Conservation (phyloP, 1,140 invertebrate genomes). For the Sycobia sp. region DNA sequence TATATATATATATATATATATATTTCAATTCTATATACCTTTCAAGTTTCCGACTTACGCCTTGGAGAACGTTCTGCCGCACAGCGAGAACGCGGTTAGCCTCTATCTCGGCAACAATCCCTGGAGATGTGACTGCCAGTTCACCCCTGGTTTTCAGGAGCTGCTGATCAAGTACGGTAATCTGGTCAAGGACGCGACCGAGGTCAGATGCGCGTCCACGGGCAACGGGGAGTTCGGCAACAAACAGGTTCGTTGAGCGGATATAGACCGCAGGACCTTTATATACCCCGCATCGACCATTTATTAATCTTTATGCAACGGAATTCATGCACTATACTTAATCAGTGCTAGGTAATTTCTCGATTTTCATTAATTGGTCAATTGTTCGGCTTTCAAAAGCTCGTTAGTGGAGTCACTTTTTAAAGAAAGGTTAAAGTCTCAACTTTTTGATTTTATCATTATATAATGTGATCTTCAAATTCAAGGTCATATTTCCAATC, state of each 20-base stretch:
- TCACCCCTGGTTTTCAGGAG: conserved; percentile 76
- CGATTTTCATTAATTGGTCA: no score
- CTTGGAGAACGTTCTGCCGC: conserved; percentile 75
- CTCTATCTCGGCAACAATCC: conserved; percentile 77
- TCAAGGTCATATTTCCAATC: no score
- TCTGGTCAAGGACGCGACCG: conserved; percentile 70
- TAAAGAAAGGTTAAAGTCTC: no score
- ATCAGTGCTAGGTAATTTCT: no score
- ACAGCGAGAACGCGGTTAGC: conserved; percentile 71
- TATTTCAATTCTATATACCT: no score
- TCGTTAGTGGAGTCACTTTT: no score
- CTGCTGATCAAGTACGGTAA: conserved; percentile 73
- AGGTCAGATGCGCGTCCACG: conserved; percentile 68
- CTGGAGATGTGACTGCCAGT: conserved; percentile 81
- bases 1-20: no score
- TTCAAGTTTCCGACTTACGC: conserved; percentile 76
- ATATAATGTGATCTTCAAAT: no score
- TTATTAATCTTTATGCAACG: neutral
- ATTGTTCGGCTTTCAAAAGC: no score
- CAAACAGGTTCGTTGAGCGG: conserved; percentile 61
- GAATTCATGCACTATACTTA: no score
- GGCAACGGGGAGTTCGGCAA: conserved; percentile 67
- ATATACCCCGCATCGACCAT: neutral
- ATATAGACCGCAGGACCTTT: no score
- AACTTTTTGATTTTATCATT: no score